Evolutionary conservation across 2,113 vertebrate genomes (phyloP).

Genomic region (Octodon degus): DNA sequence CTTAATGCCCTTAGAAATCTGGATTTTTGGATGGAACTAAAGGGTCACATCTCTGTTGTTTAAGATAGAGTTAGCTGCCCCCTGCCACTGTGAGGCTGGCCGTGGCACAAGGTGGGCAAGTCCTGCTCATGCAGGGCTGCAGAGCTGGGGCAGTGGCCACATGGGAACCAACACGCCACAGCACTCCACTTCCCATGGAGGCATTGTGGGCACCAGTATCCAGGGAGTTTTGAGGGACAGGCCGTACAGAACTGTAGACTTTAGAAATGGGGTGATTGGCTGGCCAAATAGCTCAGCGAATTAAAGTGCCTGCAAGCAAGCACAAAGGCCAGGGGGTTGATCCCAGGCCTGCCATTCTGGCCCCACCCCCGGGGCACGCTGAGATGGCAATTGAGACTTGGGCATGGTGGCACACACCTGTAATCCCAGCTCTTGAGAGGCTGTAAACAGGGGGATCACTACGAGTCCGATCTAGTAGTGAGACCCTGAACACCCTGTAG

Average conservation of each 20-base stretch:
- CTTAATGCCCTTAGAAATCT: not conserved
- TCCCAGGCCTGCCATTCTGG: no score
- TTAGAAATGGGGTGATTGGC: not conserved
- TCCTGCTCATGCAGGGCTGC: not conserved
- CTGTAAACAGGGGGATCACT: no score
- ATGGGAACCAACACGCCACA: not conserved
- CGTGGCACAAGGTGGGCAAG: not conserved
- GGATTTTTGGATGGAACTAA: not conserved
- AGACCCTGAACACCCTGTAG: no score
- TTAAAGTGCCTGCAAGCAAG: no score
- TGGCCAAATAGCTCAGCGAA: no score
- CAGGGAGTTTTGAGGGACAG: not conserved
- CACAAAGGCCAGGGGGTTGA: no score
- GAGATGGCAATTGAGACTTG: no score
- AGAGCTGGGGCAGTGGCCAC: not conserved
- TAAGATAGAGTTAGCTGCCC: not conserved
- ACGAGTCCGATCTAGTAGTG: no score
- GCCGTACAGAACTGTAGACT: not conserved
- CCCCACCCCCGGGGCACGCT: no score
- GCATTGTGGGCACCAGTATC: not conserved
- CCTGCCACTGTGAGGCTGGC: not conserved
- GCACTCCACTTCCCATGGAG: not conserved
- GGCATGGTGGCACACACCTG: no score
- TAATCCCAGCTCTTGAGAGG: no score
- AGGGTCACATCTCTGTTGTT: not conserved